phyloP scores from a whole-genome alignment of 2,888 invertebrate genomes.

The Euspilapteryx auroguttella region DNA sequence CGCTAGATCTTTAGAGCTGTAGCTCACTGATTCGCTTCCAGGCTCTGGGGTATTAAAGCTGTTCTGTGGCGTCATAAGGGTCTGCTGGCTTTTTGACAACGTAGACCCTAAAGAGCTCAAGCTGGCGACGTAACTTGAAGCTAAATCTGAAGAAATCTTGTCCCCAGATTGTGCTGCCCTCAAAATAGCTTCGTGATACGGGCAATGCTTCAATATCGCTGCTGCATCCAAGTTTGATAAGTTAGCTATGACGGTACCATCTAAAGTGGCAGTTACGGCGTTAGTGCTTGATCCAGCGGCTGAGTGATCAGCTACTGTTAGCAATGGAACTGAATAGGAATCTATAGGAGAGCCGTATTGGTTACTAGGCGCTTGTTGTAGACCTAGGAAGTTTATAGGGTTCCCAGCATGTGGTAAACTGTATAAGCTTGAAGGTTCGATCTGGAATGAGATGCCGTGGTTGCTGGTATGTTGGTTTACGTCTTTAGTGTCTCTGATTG shows the following conservation, averaged over 20 bases:
- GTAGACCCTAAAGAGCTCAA: conserved; percentile 52
- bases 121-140: conserved; percentile 55
- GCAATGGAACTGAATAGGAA: conserved; percentile 52
- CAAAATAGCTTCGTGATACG: conserved; percentile 52
- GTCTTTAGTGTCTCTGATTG: conserved; percentile 62
- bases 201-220: conserved; percentile 51
- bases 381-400: conserved; percentile 46
- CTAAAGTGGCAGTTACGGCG: conserved; percentile 33
- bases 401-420: conserved; percentile 49
- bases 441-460: conserved; percentile 36
- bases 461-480: conserved; percentile 22
- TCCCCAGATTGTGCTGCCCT: conserved; percentile 40
- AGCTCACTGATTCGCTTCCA: conserved; percentile 23
- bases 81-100: conserved; percentile 41
- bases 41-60: conserved; percentile 20
- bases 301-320: conserved; percentile 51
- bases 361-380: conserved; percentile 19
- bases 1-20: conserved; percentile 26
- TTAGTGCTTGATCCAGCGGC: conserved; percentile 41
- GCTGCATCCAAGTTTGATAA: conserved; percentile 40
- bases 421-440: conserved; percentile 51
- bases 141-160: conserved; percentile 45
- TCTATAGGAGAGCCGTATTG: conserved; percentile 46
- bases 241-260: conserved; percentile 37
- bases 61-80: conserved; percentile 20